Percentiles rank a stretch among this genome's conserved stretches.
Conservation (phyloP, 2,113 vertebrate genomes). For the Balaenoptera acutorostrata region DNA sequence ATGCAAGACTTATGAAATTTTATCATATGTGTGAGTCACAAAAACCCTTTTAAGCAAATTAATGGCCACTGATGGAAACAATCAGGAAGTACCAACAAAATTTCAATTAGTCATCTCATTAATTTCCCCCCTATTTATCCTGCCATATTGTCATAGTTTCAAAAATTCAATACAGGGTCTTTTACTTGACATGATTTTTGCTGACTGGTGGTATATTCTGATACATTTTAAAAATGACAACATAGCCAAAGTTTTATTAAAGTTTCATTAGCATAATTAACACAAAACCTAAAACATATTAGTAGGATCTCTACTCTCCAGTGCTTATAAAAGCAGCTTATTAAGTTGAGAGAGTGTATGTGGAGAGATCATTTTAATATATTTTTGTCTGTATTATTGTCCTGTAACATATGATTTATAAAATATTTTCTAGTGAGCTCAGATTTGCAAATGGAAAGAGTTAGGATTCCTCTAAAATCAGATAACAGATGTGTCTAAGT, state of each 20-base stretch:
- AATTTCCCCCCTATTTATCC: neutral
- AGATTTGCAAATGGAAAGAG: constrained; percentile 5
- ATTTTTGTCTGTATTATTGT: constrained; percentile 14
- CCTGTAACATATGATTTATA: constrained; percentile 22
- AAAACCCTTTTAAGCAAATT: constrained; percentile 33
- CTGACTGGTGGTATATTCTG: neutral
- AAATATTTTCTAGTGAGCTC: constrained; percentile 36
- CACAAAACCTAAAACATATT: neutral
- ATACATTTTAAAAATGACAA: neutral
- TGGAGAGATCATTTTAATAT: constrained; percentile 2
- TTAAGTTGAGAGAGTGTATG: neutral
- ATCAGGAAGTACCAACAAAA: neutral
- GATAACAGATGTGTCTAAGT: neutral
- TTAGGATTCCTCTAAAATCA: constrained; percentile 3
- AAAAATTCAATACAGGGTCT: neutral
- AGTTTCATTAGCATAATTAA: constrained; percentile 11
- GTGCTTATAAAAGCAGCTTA: neutral
- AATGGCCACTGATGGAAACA: constrained; percentile 15
- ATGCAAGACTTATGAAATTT: constrained; percentile 15
- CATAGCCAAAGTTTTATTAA: neutral
- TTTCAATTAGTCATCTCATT: neutral
- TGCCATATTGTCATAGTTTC: neutral
- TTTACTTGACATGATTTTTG: constrained; percentile 32
- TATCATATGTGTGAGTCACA: constrained; percentile 19
- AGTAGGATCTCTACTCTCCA: neutral